Evolutionary conservation across 2,113 vertebrate genomes (phyloP).

Genomic region (Larimichthys polyactis): DNA sequence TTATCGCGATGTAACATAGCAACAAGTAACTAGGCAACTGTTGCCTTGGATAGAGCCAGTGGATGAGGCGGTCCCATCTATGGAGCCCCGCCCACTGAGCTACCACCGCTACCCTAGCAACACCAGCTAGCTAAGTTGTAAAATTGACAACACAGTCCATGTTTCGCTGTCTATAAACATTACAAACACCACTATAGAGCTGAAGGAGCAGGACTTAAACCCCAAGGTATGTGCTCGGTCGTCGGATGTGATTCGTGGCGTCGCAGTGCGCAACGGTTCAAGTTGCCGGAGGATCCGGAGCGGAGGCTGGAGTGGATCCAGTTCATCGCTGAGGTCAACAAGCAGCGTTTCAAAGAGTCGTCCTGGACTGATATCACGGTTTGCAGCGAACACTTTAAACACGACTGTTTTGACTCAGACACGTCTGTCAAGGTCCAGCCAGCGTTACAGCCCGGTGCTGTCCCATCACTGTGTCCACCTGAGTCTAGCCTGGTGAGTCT

Average conservation of each 20-base stretch:
- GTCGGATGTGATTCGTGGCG: conserved; percentile 16
- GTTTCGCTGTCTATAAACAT: neutral
- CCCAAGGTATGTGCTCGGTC: conserved; percentile 53
- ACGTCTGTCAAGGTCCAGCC: neutral
- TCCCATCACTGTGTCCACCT: conserved; percentile 27
- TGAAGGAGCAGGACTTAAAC: accelerated
- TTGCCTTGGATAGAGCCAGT: too few relatives aligned
- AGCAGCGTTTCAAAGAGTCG: conserved; percentile 37
- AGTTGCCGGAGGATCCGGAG: conserved; percentile 51
- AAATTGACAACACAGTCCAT: too few relatives aligned
- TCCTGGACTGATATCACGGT: conserved; percentile 48
- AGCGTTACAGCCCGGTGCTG: conserved; percentile 10
- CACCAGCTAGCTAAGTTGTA: neutral
- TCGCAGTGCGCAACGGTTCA: conserved; percentile 28
- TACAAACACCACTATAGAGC: too few relatives aligned
- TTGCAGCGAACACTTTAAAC: conserved; percentile 56
- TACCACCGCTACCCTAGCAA: neutral
- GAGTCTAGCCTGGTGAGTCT: conserved; percentile 12
- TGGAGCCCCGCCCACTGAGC: too few relatives aligned
- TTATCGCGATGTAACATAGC: too few relatives aligned
- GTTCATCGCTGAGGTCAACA: conserved; percentile 30
- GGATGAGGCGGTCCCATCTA: too few relatives aligned
- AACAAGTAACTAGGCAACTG: too few relatives aligned
- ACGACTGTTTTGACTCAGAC: conserved; percentile 28
- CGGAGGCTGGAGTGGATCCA: conserved; percentile 55